phyloP scores from a whole-genome alignment of 1,140 invertebrate genomes.

The Phocides pigmalion region DNA sequence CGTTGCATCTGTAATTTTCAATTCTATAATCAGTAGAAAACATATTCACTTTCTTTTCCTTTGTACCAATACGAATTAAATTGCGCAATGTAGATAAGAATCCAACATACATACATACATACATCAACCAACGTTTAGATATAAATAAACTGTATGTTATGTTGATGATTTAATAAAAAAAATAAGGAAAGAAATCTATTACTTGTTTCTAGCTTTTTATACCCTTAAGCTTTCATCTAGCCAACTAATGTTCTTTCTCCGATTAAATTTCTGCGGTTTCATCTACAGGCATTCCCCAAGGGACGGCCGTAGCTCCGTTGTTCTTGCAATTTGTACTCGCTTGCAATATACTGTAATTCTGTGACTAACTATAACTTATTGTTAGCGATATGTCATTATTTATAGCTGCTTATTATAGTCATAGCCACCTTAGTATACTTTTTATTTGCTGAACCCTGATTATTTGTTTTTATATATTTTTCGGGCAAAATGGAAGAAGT shows the following conservation, averaged over 20 bases:
- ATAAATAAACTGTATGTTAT: not conserved
- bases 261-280: constrained; percentile 26
- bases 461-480: too few species aligned
- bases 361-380: constrained; percentile 10
- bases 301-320: constrained; percentile 6
- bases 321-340: constrained; percentile 18
- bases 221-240: constrained; percentile 1
- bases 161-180: not conserved
- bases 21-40: too few species aligned
- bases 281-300: constrained; percentile 13
- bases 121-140: too few species aligned
- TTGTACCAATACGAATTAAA: too few species aligned
- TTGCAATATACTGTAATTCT: constrained; percentile 11
- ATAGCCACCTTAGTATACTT: too few species aligned
- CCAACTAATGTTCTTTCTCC: constrained; percentile 7
- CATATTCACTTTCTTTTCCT: too few species aligned
- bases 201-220: not conserved
- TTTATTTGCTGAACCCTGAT: not conserved
- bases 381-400: not conserved
- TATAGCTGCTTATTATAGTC: not conserved
- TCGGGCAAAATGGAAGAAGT: too few species aligned
- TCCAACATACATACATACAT: too few species aligned
- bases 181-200: not conserved
- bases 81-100: too few species aligned
- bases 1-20: too few species aligned